A percentile compares a stretch with the other conserved stretches of the same genome.
These are phyloP conservation scores for Bursaphelenchus mucronatus DNA, from an alignment of 1,140 invertebrate genomes.

Conservation along the genomic window DNA sequence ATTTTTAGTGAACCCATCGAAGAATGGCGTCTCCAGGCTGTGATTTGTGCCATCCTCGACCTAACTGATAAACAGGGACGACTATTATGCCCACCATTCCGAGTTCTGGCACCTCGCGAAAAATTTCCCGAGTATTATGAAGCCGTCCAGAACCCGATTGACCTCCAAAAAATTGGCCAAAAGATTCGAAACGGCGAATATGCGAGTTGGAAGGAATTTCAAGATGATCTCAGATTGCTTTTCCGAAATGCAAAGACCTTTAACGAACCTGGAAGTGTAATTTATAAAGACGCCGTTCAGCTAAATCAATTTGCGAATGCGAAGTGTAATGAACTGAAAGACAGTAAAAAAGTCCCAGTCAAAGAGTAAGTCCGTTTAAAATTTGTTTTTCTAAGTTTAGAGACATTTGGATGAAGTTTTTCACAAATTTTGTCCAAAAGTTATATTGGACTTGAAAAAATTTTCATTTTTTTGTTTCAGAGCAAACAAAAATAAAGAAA, in stretches of 20 bases:
- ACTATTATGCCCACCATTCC: conserved; percentile 55
- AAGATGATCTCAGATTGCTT: conserved; percentile 83
- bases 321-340: conserved; percentile 8
- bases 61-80: conserved; percentile 48
- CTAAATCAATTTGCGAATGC: conserved; percentile 25
- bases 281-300: conserved; percentile 72
- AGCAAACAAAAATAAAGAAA: conserved; percentile 63
- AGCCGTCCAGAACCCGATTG: conserved; percentile 92
- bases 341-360: conserved; percentile 6
- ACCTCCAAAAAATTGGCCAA: conserved; percentile 87
- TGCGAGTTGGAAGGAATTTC: conserved; percentile 75
- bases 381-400: background rate
- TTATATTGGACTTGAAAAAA: background rate
- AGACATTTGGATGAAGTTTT: too few species aligned
- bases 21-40: conserved; percentile 40
- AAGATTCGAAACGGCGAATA: conserved; percentile 76
- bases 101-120: conserved; percentile 43
- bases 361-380: conserved; percentile 11
- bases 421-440: too few species aligned
- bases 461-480: conserved; percentile 40
- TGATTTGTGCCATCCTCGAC: conserved; percentile 38
- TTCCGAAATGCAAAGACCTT: conserved; percentile 89
- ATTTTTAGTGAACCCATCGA: conserved; percentile 28
- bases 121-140: conserved; percentile 92
- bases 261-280: conserved; percentile 90